These are phyloP conservation scores for Nycticorax nycticorax DNA, from an alignment of 2,113 vertebrate genomes.

Conservation along the genomic window DNA sequence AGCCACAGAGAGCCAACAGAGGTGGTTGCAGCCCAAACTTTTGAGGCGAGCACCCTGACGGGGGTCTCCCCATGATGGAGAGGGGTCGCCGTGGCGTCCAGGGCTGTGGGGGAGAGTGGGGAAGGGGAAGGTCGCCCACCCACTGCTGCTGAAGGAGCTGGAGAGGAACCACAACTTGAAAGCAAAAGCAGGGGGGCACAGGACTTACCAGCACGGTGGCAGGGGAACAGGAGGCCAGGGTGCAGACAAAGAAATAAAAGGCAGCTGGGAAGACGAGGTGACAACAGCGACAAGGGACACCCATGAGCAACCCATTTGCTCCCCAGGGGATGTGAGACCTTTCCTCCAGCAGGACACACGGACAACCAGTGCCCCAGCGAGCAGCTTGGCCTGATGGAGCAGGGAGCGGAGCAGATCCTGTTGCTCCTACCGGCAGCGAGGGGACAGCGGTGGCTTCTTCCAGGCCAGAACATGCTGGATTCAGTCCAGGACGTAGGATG, in stretches of 20 bases:
- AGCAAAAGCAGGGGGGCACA: not conserved
- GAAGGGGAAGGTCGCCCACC: not conserved
- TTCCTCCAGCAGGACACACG: not conserved
- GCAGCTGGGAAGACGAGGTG: not conserved
- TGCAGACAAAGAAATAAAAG: not conserved
- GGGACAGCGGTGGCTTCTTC: not conserved
- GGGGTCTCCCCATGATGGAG: no score
- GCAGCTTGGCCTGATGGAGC: not conserved
- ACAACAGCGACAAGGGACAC: not conserved
- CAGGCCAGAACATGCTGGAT: not conserved
- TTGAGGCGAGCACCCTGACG: fast-evolving
- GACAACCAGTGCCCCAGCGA: not conserved
- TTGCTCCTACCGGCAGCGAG: fast-evolving
- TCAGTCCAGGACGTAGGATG: not conserved
- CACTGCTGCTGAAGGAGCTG: not conserved
- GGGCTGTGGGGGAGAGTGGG: not conserved
- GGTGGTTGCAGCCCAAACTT: not conserved
- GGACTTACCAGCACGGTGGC: no score
- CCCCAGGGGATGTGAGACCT: not conserved
- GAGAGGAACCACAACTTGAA: not conserved
- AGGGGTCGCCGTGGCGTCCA: not conserved
- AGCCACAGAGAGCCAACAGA: not conserved
- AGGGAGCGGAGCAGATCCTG: not conserved
- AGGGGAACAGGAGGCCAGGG: not conserved
- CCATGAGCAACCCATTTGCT: not conserved